phyloP scores from a whole-genome alignment of 1,140 invertebrate genomes.

The Psilanteris sp. region DNA sequence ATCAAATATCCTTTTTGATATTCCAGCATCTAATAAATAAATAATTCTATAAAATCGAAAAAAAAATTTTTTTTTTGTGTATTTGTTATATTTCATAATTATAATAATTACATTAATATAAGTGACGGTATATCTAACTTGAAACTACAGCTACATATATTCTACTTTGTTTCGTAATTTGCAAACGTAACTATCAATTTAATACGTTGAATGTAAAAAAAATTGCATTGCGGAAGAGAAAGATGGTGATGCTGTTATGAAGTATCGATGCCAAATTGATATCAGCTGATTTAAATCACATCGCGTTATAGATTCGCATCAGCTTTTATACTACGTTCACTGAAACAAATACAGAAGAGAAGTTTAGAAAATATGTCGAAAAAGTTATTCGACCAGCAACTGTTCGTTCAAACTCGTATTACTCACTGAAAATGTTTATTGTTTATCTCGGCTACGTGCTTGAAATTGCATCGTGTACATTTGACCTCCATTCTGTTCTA shows the following conservation, averaged over 20 bases:
- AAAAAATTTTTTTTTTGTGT: too few species aligned
- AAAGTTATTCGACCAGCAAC: slow-evolving; percentile 27
- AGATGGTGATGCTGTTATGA: slow-evolving; percentile 4
- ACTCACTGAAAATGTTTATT: slow-evolving; percentile 58
- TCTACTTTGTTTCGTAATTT: too few species aligned
- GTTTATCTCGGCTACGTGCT: slow-evolving; percentile 55
- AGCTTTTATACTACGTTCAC: slow-evolving; percentile 12
- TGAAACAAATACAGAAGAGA: slow-evolving; percentile 28
- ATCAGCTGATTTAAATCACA: slow-evolving; percentile 47
- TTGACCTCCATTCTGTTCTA: slow-evolving; percentile 52
- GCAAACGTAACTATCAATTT: too few species aligned
- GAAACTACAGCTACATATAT: too few species aligned
- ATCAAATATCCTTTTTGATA: too few species aligned
- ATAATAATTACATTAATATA: too few species aligned
- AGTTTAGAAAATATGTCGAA: slow-evolving; percentile 38
- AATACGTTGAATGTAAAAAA: too few species aligned
- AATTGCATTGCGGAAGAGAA: too few species aligned
- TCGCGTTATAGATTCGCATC: slow-evolving; percentile 35
- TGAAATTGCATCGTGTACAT: slow-evolving; percentile 48
- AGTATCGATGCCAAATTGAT: slow-evolving; percentile 29
- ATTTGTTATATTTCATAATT: too few species aligned
- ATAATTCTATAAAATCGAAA: too few species aligned
- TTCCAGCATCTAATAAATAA: too few species aligned
- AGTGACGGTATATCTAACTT: too few species aligned
- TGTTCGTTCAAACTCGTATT: slow-evolving; percentile 54